A percentile compares a stretch with the other conserved stretches of the same genome.
phyloP scores from a whole-genome alignment of 1,140 invertebrate species.

The Halictus rubicundus region DNA sequence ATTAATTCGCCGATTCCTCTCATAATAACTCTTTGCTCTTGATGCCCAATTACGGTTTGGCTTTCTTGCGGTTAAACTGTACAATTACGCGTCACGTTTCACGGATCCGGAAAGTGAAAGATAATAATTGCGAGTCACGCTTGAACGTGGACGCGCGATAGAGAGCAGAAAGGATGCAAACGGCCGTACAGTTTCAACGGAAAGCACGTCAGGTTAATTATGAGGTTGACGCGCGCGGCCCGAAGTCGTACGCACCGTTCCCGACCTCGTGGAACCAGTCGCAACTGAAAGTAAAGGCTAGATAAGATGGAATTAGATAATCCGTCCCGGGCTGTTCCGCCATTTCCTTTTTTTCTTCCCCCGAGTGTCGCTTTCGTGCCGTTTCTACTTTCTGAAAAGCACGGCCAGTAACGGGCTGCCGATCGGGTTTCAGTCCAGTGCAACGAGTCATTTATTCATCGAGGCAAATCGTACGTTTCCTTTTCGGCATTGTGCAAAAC shows the following conservation, averaged over 20 bases:
- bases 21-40: background rate
- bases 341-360: constrained; percentile 22
- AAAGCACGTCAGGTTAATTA: constrained; percentile 52
- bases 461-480: constrained; percentile 1
- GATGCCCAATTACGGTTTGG: background rate
- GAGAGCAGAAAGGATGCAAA: background rate
- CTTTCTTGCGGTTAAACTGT: background rate
- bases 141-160: background rate
- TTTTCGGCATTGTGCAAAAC: background rate
- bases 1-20: background rate
- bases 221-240: constrained; percentile 33
- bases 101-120: background rate
- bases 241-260: constrained; percentile 21
- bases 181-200: constrained; percentile 1
- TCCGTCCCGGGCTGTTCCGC: constrained; percentile 7
- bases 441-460: constrained; percentile 17
- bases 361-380: constrained; percentile 8
- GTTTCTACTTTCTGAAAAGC: constrained; percentile 26
- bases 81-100: constrained; percentile 9
- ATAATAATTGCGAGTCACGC: constrained; percentile 14
- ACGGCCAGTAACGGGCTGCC: background rate
- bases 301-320: constrained; percentile 62
- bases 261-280: constrained; percentile 49
- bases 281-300: constrained; percentile 49
- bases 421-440: constrained; percentile 12